These are phyloP conservation scores for Gallinago jamesoni DNA, from an alignment of 2,113 vertebrate species.

Conservation along the genomic window DNA sequence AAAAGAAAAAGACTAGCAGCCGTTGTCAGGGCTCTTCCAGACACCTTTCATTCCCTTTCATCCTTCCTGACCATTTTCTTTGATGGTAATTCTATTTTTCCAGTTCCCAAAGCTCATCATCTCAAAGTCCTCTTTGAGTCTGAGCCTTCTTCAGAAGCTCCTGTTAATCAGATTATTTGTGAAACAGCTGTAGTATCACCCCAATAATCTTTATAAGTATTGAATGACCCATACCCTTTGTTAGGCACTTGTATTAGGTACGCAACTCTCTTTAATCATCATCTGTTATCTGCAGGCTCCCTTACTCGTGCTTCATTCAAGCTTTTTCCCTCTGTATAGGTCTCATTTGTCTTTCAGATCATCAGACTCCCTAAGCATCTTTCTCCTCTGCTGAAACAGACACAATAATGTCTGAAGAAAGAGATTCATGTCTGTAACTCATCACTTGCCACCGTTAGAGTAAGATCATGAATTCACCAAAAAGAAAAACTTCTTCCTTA, in stretches of 20 bases:
- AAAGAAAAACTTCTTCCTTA: constrained; percentile 10
- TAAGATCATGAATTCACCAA: neutral
- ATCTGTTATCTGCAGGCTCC: neutral
- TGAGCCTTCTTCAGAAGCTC: constrained; percentile 53
- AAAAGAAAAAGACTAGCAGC: neutral
- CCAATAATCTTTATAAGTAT: constrained; percentile 12
- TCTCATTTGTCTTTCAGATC: constrained; percentile 47
- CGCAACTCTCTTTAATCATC: neutral
- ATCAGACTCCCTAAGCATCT: neutral
- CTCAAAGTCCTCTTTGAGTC: constrained; percentile 51
- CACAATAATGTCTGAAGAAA: constrained; percentile 27
- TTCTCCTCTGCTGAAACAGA: constrained; percentile 21
- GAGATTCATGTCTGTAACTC: constrained; percentile 29
- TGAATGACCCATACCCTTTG: constrained; percentile 3
- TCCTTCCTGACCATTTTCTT: constrained; percentile 60
- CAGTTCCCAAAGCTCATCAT: constrained; percentile 51
- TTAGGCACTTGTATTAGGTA: neutral
- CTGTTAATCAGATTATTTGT: constrained; percentile 54
- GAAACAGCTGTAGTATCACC: constrained; percentile 32
- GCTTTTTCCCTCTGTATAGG: neutral
- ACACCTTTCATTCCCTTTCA: constrained; percentile 37
- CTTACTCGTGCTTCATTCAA: neutral
- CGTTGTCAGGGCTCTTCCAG: constrained; percentile 28
- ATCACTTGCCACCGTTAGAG: constrained; percentile 11
- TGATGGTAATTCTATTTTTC: constrained; percentile 69